Base-by-base conservation (phyloP, 2,113 vertebrate species). In the Hippocampus barbouri region DNA sequence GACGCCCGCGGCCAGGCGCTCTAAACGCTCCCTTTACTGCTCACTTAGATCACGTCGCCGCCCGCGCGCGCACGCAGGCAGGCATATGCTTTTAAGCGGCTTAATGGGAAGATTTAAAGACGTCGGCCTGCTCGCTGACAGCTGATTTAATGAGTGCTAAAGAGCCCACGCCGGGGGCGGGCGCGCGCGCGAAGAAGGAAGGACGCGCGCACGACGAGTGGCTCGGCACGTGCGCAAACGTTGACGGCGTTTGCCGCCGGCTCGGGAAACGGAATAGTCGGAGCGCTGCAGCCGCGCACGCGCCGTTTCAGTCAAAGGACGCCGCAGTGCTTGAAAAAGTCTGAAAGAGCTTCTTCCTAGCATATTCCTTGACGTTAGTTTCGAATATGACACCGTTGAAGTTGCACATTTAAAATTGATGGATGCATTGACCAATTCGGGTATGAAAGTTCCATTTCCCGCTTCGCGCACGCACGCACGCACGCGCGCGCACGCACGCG, bases 121-220 rank as follows among this genome's bases (percentile, higher is more conserved):
- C 57, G 30, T 45, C 63, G 71, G 49, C 75, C 51, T 79, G 73
- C 67, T 65, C 4, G 69, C 79, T 90, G 88, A 91, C 87, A 91
- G 83, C 81, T 41, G 82, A 89, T 87, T 89, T 89, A 89, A 89
- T 88, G 27, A 20, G 69, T 84, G 53, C 69, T 90, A 82, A 87
- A 76, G 71, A 85, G 57, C 14, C 45, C 45, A 49, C 56, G 38
- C 38, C 1, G 9, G n/a, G 16, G 21, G 27, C 14, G 59, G 30
- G 57, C 20, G 60, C 60, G 57, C 20, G 60, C 60, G 56, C 8
- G 47, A 5, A 38, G 34, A 38, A 38, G 34, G 34, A 38, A 38
- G 1, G 6, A 6, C 59, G 59, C 41, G 56, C 21, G 20, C 43
- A 77, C 72, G 65, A 63, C 5, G 54, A 23, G n/a, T 14, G 41